Conservation (phyloP, 2,113 vertebrate genomes). For the Scytalopus superciliaris region DNA sequence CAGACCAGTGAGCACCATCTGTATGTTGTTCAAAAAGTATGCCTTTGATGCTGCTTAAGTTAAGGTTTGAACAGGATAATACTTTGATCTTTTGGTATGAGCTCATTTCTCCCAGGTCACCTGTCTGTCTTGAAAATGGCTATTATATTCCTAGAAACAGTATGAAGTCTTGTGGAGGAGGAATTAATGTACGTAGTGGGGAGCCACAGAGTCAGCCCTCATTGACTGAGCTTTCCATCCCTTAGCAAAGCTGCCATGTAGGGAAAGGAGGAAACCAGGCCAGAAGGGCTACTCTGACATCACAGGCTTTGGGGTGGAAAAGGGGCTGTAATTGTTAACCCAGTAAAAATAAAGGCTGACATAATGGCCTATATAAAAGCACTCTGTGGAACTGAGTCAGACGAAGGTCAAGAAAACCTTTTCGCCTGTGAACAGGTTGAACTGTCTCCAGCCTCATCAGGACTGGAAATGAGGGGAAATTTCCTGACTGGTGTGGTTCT, state of each 20-base stretch:
- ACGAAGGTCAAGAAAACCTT: background rate
- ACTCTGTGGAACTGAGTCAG: background rate
- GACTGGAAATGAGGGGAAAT: background rate
- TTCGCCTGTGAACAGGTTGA: background rate
- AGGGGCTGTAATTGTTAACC: background rate
- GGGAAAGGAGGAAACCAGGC: background rate
- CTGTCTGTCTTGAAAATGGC: background rate
- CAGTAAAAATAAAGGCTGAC: background rate
- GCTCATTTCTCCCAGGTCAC: background rate
- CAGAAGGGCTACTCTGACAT: background rate
- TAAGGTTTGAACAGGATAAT: background rate
- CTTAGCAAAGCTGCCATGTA: fast-evolving
- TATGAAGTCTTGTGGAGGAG: background rate
- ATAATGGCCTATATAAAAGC: background rate
- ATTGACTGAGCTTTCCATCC: background rate
- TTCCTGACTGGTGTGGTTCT: background rate
- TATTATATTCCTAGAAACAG: background rate
- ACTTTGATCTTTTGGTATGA: background rate
- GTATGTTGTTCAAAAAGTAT: background rate
- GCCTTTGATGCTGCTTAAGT: background rate
- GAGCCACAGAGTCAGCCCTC: background rate
- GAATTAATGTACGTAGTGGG: background rate
- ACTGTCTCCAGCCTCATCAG: background rate
- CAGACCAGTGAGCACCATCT: background rate
- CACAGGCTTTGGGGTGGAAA: background rate